phyloP scores from a whole-genome alignment of 2,797 vertebrate species.

The Numenius phaeopus region DNA sequence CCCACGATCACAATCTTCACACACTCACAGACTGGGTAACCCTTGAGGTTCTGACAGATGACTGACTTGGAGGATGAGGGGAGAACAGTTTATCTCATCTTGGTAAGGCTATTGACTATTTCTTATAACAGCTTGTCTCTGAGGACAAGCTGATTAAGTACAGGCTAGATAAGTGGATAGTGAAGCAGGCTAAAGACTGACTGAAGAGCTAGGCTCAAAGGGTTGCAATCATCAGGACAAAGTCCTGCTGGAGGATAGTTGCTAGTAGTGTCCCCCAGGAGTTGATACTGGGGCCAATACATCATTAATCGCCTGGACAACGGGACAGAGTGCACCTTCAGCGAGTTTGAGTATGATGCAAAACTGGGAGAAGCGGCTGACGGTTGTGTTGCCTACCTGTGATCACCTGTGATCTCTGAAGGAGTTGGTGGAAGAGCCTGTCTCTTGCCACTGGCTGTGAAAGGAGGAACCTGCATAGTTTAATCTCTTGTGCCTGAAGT shows the following conservation, averaged over 20 bases:
- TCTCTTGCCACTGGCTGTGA: neutral
- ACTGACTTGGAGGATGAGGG: neutral
- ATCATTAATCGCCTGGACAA: neutral
- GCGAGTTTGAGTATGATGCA: neutral
- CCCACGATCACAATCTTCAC: accelerated
- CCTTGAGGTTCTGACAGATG: neutral
- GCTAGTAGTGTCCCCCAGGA: neutral
- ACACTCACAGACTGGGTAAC: neutral
- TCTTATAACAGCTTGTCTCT: neutral
- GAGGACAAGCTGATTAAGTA: neutral
- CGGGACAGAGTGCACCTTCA: neutral
- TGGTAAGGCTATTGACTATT: neutral
- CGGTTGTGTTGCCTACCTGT: neutral
- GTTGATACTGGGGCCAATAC: neutral
- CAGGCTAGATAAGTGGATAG: neutral
- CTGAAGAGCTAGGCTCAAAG: neutral
- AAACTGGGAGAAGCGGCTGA: neutral
- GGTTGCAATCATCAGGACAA: neutral
- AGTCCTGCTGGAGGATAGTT: neutral
- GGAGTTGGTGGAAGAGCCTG: neutral
- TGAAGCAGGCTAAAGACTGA: neutral
- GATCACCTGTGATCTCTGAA: neutral
- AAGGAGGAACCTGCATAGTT: neutral
- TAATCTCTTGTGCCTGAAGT: neutral
- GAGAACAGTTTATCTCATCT: neutral